Evolutionary conservation across 2,797 vertebrate species (phyloP), one percentile per base, ranked within the genome.

Genomic region (Simalia tracyae): DNA sequence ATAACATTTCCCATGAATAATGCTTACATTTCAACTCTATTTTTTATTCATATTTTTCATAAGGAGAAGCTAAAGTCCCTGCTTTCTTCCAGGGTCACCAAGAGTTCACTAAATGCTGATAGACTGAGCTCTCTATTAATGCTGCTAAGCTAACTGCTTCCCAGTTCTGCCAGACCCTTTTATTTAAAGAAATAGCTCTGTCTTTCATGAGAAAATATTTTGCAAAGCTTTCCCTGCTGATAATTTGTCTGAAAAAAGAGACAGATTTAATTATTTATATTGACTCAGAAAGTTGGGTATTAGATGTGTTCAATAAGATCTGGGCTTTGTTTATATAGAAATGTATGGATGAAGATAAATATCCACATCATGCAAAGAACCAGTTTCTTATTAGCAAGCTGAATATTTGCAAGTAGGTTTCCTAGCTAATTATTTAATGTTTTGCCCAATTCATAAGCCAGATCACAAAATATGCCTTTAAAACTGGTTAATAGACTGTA

Each of bases 21-120:
- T 94, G 91, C 95, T 96, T 95, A 85, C 54, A 19, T 96, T 95
- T 96, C 95, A 93, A 90, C 90, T 94, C 89, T 87, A 91, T 93
- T 96, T 96, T 96, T 94, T 46, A 95, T 96, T 95, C 96, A 88
- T 96, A 95, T 96, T 97, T 97, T 96, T 96, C 93, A 72, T 93
- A 95, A 96, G 68, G 95, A 92, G 91, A 95, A 94, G 94, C 94
- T 96, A 92, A 96, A 96, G 93, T 96, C 94, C 93, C 94, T 96
- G 87, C 93, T 96, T 95, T 96, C 91, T 84, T 88, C 68, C 12
- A 94, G 94, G 97, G 96, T 97, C 96, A 93, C 1, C 1, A 88
- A 95, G 94, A 97, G 97, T 97, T 97, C 96, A 95, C 94, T 93
- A 95, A 95, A 97, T 96, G 95, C 95, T 96, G 95, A 95, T 96